phyloP scores from a whole-genome alignment of 2,113 vertebrate genomes.

The Silurus asotus region DNA sequence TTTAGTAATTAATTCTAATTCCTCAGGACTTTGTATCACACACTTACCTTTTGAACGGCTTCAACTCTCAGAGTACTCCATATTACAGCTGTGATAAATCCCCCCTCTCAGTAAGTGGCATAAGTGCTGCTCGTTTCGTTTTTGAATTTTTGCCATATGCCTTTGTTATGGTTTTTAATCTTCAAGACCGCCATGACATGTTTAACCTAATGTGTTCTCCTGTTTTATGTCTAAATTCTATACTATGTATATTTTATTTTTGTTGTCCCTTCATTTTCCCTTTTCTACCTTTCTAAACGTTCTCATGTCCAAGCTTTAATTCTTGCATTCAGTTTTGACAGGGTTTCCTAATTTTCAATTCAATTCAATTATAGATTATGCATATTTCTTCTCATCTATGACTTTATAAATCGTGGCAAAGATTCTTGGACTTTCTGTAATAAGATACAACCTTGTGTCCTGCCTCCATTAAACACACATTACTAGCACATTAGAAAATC shows the following conservation, averaged over 20 bases:
- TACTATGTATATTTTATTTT: not conserved
- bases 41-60: not conserved
- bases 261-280: not conserved
- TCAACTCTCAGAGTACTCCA: not conserved
- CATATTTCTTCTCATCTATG: not conserved
- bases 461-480: not conserved
- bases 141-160: not conserved
- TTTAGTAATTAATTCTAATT: not conserved
- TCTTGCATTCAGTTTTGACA: not conserved
- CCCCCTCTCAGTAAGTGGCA: not conserved
- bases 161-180: not conserved
- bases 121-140: not conserved
- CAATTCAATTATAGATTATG: not conserved
- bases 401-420: not conserved
- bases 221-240: not conserved
- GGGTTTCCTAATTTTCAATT: not conserved
- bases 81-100: not conserved
- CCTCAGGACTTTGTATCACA: not conserved
- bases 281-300: not conserved
- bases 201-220: not conserved
- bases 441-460: not conserved
- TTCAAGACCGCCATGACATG: not conserved
- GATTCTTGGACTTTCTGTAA: not conserved
- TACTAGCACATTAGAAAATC: not conserved
- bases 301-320: not conserved